A percentile compares a stretch with the other conserved stretches of the same genome.
Conservation (phyloP, 2,113 vertebrate genomes). For the Anguilla japonica region DNA sequence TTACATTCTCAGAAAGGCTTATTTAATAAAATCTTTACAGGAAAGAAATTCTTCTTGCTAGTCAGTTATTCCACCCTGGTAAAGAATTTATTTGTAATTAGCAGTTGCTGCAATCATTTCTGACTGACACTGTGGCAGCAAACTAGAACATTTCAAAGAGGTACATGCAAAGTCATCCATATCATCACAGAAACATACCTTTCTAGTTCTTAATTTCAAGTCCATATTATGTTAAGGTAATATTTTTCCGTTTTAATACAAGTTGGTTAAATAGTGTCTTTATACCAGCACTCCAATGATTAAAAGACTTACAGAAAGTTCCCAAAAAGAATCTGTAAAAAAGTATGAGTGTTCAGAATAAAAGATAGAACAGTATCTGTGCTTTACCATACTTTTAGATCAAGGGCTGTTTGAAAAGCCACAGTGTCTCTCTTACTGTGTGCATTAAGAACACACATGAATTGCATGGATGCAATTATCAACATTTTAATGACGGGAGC, state of each 20-base stretch:
- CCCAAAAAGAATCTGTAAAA: constrained; percentile 29
- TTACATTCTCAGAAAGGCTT: background rate
- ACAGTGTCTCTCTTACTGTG: background rate
- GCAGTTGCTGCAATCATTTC: constrained; percentile 11
- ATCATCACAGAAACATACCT: constrained; percentile 4
- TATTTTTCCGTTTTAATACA: background rate
- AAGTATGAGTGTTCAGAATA: constrained; percentile 39
- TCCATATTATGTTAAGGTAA: background rate
- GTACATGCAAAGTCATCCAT: background rate
- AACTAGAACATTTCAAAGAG: background rate
- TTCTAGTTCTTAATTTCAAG: background rate
- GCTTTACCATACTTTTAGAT: constrained; percentile 21
- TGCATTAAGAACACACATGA: background rate
- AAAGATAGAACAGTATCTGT: constrained; percentile 27
- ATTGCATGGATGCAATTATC: background rate
- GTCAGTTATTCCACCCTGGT: constrained; percentile 7
- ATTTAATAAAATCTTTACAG: constrained; percentile 7
- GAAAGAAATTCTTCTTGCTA: constrained; percentile 16
- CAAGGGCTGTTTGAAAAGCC: constrained; percentile 4
- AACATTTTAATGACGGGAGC: background rate
- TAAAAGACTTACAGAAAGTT: constrained; percentile 16
- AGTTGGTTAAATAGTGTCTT: background rate
- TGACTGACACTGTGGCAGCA: constrained; percentile 15
- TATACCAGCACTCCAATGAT: constrained; percentile 31
- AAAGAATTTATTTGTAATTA: constrained; percentile 24